Evolutionary conservation across 2,888 invertebrate species (phyloP).

Genomic region (Trachelus iudaicus): DNA sequence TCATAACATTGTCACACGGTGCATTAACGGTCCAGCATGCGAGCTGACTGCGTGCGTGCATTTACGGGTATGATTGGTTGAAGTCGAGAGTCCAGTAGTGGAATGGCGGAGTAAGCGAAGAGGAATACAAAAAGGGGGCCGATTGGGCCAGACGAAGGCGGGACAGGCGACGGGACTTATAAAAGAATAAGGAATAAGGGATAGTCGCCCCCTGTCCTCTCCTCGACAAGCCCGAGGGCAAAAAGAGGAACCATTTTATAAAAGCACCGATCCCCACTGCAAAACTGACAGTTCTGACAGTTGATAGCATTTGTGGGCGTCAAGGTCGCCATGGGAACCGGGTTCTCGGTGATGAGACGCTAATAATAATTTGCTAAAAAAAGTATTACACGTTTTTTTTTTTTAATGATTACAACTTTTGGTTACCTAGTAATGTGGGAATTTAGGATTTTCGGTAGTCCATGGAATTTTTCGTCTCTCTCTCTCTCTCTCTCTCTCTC

Average conservation of each 20-base stretch:
- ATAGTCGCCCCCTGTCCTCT: not conserved
- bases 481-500: not conserved
- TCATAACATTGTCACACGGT: constrained; percentile 42
- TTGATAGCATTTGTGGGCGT: constrained; percentile 45
- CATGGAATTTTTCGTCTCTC: not conserved
- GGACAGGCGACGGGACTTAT: constrained; percentile 4
- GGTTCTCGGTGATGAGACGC: no score
- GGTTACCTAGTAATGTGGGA: no score
- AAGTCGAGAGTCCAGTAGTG: no score
- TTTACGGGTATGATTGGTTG: no score
- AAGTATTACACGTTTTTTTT: not conserved
- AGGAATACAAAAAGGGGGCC: no score
- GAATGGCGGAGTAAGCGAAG: no score
- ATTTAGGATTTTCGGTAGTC: no score
- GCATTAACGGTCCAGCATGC: constrained; percentile 21
- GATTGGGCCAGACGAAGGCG: not conserved
- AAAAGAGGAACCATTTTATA: not conserved
- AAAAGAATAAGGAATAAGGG: constrained; percentile 12
- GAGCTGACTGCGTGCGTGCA: not conserved
- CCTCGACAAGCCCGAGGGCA: not conserved
- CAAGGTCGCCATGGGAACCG: constrained; percentile 23
- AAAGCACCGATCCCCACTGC: constrained; percentile 17
- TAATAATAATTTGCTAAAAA: not conserved
- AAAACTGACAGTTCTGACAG: constrained; percentile 47
- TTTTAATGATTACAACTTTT: no score